Conservation (phyloP, 2,888 invertebrate species). For the Tribolium freemani region DNA sequence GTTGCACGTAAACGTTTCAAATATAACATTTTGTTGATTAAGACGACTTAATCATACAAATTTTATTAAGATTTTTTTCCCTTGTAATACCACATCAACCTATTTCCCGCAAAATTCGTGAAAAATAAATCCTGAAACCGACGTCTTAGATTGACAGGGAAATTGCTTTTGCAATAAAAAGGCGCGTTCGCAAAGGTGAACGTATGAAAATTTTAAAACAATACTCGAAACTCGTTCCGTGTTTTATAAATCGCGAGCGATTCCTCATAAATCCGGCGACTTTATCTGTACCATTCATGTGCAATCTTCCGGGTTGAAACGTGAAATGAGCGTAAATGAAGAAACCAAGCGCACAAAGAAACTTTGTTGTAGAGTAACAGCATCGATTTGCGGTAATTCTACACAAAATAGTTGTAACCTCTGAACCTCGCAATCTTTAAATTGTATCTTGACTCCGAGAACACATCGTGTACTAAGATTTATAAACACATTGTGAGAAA, state of each 20-base stretch:
- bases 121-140: constrained; percentile 9
- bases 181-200: constrained; percentile 22
- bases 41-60: constrained; percentile 9
- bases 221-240: constrained; percentile 24
- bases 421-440: constrained; percentile 52
- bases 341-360: constrained; percentile 39
- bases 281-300: constrained; percentile 25
- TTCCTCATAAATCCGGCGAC: constrained; percentile 37
- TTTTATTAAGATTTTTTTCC: neutral
- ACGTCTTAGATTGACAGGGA: constrained; percentile 5
- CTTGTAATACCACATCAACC: constrained; percentile 19
- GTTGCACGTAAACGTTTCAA: neutral
- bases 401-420: constrained; percentile 54
- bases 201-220: constrained; percentile 34
- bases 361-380: constrained; percentile 35
- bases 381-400: constrained; percentile 50
- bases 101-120: neutral
- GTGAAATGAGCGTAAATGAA: constrained; percentile 44
- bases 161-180: constrained; percentile 3
- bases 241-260: constrained; percentile 29
- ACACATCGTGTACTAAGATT: constrained; percentile 52
- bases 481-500: constrained; percentile 52
- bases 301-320: constrained; percentile 42
- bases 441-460: constrained; percentile 52
- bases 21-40: constrained; percentile 4